Conservation (phyloP, 2,888 invertebrate genomes). For the Chouioia cunea region DNA sequence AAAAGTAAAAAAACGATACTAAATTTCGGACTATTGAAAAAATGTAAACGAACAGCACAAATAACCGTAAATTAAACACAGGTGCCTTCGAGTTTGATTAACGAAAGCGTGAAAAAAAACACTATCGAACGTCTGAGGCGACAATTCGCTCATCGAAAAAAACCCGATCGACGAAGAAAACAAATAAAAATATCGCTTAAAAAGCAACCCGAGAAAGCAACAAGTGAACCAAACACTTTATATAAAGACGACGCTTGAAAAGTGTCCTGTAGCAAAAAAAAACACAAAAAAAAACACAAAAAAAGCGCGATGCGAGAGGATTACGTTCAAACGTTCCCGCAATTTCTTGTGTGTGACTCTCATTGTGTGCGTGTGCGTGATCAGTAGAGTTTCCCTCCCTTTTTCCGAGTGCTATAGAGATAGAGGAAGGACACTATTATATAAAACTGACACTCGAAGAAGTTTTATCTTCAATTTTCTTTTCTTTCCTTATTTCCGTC, state of each 20-base stretch:
- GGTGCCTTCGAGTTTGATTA: slow-evolving; percentile 57
- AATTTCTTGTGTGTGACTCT: slow-evolving; percentile 15
- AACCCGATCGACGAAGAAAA: not conserved
- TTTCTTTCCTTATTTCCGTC: slow-evolving; percentile 11
- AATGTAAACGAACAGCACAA: slow-evolving; percentile 23
- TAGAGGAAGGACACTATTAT: not conserved
- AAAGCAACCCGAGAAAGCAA: slow-evolving; percentile 16
- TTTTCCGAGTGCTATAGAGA: slow-evolving; percentile 1
- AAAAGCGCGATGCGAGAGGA: slow-evolving; percentile 32
- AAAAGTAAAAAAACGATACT: no score
- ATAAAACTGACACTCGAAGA: no score
- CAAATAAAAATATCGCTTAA: slow-evolving; percentile 27
- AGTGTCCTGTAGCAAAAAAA: slow-evolving; percentile 20
- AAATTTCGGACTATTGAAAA: slow-evolving; percentile 6
- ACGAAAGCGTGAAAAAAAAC: slow-evolving; percentile 26
- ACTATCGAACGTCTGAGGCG: slow-evolving; percentile 41
- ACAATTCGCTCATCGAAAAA: not conserved
- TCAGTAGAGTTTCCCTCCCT: slow-evolving; percentile 8
- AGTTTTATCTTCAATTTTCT: no score
- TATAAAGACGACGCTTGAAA: slow-evolving; percentile 25
- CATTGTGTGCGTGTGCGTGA: slow-evolving; percentile 9
- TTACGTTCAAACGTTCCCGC: slow-evolving; percentile 29
- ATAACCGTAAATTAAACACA: slow-evolving; percentile 50
- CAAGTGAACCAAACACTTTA: not conserved
- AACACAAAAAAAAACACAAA: slow-evolving; percentile 10